Conservation (phyloP, 2,797 vertebrate species). For the Mormyrops boulengeri region DNA sequence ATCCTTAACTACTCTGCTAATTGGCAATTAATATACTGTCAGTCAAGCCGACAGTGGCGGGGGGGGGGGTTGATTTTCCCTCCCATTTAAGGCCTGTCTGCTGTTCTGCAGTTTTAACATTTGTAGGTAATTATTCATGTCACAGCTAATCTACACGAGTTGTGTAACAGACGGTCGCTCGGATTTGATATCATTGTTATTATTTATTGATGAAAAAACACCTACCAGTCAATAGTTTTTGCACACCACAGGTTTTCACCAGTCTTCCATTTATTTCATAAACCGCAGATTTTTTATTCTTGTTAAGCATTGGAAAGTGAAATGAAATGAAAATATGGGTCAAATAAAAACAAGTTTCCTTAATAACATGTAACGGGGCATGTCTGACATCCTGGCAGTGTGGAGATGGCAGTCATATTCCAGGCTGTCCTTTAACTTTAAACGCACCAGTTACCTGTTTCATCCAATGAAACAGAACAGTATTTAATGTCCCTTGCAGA, state of each 20-base stretch:
- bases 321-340: neutral
- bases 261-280: neutral
- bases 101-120: neutral
- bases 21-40: conserved; percentile 6
- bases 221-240: neutral
- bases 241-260: neutral
- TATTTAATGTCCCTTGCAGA: neutral
- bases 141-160: neutral
- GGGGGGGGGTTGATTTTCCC: neutral
- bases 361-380: neutral
- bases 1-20: conserved; percentile 7
- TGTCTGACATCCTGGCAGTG: neutral
- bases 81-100: neutral
- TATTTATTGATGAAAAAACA: neutral
- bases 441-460: neutral
- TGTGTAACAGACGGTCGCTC: neutral
- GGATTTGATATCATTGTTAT: neutral
- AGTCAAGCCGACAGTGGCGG: neutral
- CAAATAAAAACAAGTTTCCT: neutral
- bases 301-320: neutral
- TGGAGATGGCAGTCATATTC: neutral
- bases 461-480: neutral
- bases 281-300: neutral
- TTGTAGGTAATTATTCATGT: neutral
- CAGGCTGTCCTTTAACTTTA: neutral